A percentile compares a stretch with the other conserved stretches of the same genome.
Evolutionary conservation across 2,888 invertebrate species (phyloP).

Genomic region (Dione vanillae): DNA sequence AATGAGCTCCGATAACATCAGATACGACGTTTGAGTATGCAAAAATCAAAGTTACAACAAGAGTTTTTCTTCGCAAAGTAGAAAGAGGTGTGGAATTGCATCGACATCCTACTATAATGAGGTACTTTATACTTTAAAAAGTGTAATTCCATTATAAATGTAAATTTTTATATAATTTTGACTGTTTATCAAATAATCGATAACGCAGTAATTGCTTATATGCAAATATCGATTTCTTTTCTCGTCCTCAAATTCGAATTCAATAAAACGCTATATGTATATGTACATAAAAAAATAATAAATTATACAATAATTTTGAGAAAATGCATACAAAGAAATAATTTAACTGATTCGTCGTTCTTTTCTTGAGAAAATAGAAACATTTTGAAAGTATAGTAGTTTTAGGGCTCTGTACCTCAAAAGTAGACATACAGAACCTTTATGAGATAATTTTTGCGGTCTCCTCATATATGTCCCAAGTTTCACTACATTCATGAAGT

Average conservation of each 20-base stretch:
- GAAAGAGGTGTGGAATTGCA: constrained; percentile 12
- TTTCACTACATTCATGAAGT: no score
- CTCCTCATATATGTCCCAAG: no score
- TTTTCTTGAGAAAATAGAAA: not conserved
- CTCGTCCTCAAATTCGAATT: not conserved
- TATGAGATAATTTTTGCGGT: no score
- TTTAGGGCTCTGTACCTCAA: not conserved
- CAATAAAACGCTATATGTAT: not conserved
- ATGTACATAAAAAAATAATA: constrained; percentile 13
- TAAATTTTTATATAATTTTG: constrained; percentile 18
- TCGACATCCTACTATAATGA: constrained; percentile 1
- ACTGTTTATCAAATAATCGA: constrained; percentile 23
- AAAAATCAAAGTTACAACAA: constrained; percentile 20
- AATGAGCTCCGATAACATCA: constrained; percentile 16
- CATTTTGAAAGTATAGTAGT: not conserved
- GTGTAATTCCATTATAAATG: constrained; percentile 23
- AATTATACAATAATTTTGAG: not conserved
- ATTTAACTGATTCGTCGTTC: not conserved
- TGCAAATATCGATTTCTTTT: constrained; percentile 17
- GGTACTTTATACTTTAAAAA: constrained; percentile 6
- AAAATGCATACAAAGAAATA: not conserved
- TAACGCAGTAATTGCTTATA: constrained; percentile 20
- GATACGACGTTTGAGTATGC: constrained; percentile 16
- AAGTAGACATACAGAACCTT: no score
- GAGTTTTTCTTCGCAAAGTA: constrained; percentile 3